Percentiles rank a stretch among this genome's conserved stretches.
phyloP scores from a whole-genome alignment of 2,797 vertebrate species.

The Epinephelus awoara region DNA sequence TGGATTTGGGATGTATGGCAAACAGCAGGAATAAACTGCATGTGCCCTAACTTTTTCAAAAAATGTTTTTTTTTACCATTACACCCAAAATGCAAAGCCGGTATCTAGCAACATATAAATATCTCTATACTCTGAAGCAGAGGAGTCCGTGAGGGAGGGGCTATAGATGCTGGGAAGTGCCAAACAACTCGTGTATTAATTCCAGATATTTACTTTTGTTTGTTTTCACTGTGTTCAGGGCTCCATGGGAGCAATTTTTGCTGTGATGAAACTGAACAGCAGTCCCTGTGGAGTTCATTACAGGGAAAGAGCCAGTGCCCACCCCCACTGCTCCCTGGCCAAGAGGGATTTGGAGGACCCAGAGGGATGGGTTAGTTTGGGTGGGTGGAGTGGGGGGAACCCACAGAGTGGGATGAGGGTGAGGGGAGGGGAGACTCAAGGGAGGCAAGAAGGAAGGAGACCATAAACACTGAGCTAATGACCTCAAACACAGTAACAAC shows the following conservation, averaged over 20 bases:
- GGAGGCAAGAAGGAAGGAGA: slow-evolving; percentile 55
- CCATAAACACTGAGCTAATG: slow-evolving; percentile 75
- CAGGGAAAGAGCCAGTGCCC: slow-evolving; percentile 67
- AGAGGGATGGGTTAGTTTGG: slow-evolving; percentile 61
- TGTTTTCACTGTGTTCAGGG: slow-evolving; percentile 79
- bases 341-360: slow-evolving; percentile 73
- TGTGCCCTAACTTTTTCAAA: slow-evolving; percentile 19
- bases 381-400: slow-evolving; percentile 36
- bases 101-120: slow-evolving; percentile 45
- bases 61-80: slow-evolving; percentile 13
- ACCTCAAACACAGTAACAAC: slow-evolving; percentile 71
- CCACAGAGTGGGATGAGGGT: slow-evolving; percentile 41
- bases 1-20: slow-evolving; percentile 40
- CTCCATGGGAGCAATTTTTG: slow-evolving; percentile 85
- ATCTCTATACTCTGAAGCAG: slow-evolving; percentile 22
- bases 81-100: slow-evolving; percentile 20
- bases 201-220: slow-evolving; percentile 83
- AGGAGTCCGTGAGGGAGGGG: slow-evolving; percentile 28
- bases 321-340: slow-evolving; percentile 65
- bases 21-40: slow-evolving; percentile 13
- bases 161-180: slow-evolving; percentile 2
- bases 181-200: slow-evolving; percentile 78
- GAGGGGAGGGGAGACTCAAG: slow-evolving; percentile 30
- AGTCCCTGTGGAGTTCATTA: slow-evolving; percentile 87
- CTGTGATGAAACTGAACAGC: slow-evolving; percentile 83